Evolutionary conservation across 2,113 vertebrate genomes (phyloP), one percentile per base, ranked within the genome.

Genomic region (Cyprinodon variegatus): DNA sequence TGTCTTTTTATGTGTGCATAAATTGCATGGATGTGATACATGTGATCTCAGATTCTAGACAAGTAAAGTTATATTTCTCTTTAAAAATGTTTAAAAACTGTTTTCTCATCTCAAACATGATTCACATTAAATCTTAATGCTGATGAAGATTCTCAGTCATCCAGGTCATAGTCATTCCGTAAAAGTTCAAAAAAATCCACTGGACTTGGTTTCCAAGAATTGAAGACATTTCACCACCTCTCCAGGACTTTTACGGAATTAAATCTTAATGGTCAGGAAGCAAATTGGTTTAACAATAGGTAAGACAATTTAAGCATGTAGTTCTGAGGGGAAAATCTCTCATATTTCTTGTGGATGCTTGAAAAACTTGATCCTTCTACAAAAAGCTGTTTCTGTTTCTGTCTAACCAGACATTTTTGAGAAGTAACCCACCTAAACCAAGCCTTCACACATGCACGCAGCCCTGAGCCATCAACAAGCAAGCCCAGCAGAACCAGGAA

Each of bases 401-500:
- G 53, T 73, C 14, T 38, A 72, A 79, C 48, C 71, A 50, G 81
- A 76, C 81, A 76, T 40, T 57, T 68, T 41, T 29, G 29, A 60
- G 69, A 81, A 72, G 84, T 66, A 80, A 72, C 78, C 57, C 60
- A 81, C 78, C n/a, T 46, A 66, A 57, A 70, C 62, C 36, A 53
- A 72, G 66, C 22, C 70, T 53, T 74, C 68, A 67, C 50, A 79
- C 46, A 40, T 37, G 75, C 68, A 68, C 48, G 79, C 46, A 83
- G 72, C 75, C 72, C 77, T 57, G 68, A 74, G 70, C 65, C 41
- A 88, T 74, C 67, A 65, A 79, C 70, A 79, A 72, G 79, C 61
- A 63, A 53, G 15, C 36, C 70, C 66, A 67, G 53, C 70, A 62
- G 39, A 69, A 43, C 10, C 61, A 43, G 70, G 48, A 74, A 77